phyloP scores from a whole-genome alignment of 2,113 vertebrate genomes.

The Ceuthmochares aereus region DNA sequence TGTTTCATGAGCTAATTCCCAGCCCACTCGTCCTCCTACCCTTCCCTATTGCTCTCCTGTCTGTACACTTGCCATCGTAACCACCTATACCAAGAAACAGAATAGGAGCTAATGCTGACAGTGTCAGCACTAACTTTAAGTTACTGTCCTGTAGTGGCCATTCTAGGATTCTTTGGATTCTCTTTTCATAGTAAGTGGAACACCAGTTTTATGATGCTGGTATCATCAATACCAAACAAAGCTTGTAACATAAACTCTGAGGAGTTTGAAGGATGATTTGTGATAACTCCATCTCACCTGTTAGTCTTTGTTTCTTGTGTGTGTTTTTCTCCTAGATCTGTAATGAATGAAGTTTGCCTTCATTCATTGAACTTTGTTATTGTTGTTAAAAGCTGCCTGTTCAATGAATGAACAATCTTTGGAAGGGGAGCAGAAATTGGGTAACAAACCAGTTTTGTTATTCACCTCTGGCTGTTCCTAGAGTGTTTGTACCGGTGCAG shows the following conservation, averaged over 20 bases:
- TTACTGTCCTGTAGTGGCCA: fast-evolving
- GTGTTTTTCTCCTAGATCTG: neutral
- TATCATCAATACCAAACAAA: too few species aligned
- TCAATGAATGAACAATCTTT: neutral
- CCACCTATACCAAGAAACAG: neutral
- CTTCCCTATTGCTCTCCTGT: neutral
- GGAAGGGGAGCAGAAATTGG: neutral
- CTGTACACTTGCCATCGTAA: neutral
- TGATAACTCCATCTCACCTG: neutral
- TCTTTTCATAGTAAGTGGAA: fast-evolving
- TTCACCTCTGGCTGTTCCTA: neutral
- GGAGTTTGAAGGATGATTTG: neutral
- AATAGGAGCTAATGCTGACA: neutral
- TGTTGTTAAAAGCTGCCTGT: neutral
- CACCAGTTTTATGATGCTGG: neutral
- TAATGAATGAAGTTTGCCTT: neutral
- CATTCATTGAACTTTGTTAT: too few species aligned
- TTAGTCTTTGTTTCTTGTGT: neutral
- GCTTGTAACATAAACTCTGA: neutral
- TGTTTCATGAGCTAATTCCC: neutral
- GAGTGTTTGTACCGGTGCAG: neutral
- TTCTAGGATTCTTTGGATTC: neutral
- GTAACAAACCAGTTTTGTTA: neutral
- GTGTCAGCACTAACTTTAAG: fast-evolving
- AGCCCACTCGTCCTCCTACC: neutral